These are phyloP conservation scores for Zygaena filipendulae DNA, from an alignment of 2,888 invertebrate genomes.

Conservation along the genomic window DNA sequence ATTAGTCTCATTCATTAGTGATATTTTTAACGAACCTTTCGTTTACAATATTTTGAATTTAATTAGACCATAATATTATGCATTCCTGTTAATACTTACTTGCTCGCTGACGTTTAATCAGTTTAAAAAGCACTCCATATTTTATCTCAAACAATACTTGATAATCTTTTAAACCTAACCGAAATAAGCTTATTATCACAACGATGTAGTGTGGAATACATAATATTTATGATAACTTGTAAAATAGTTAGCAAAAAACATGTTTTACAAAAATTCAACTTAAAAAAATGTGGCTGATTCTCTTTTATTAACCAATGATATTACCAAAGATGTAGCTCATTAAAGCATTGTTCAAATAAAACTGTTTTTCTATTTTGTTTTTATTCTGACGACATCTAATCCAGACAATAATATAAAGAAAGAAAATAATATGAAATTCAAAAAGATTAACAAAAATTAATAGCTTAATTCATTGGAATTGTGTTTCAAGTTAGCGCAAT, in stretches of 20 bases:
- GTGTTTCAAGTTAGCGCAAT: no score
- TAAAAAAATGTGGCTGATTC: conserved; percentile 45
- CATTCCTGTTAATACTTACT: no score
- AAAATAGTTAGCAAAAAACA: no score
- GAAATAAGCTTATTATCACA: no score
- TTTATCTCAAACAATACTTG: no score
- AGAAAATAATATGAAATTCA: not conserved
- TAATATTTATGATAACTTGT: no score
- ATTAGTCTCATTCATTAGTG: conserved; percentile 43
- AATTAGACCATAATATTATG: conserved; percentile 34
- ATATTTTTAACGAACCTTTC: conserved; percentile 25
- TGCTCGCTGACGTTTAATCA: no score
- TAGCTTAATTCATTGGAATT: not conserved
- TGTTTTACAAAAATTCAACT: no score
- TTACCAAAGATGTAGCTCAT: conserved; percentile 73
- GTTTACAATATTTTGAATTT: conserved; percentile 31
- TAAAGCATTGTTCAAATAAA: conserved; percentile 55
- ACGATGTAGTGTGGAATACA: no score
- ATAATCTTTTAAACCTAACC: no score
- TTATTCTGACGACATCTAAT: conserved; percentile 2
- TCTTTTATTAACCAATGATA: conserved; percentile 72
- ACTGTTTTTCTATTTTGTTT: conserved; percentile 26
- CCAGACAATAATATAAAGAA: not conserved
- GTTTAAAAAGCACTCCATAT: no score
- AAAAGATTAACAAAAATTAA: not conserved